Evolutionary conservation across 2,888 invertebrate genomes (phyloP), one percentile per base, ranked within the genome.

Genomic region (Pteria penguin): DNA sequence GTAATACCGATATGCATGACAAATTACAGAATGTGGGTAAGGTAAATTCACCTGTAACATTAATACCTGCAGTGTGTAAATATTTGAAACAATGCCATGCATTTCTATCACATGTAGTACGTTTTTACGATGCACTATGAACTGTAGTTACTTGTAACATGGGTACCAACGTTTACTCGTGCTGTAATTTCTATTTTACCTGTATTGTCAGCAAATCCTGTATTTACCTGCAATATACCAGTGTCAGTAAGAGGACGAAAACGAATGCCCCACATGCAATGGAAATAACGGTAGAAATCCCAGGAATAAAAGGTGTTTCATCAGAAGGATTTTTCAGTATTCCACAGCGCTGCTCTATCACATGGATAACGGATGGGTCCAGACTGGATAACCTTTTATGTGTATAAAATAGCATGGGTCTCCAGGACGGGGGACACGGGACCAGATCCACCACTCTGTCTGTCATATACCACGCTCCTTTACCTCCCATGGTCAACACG

Each of bases 381-480:
- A 72, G 45, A 18, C 33, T 55, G 52, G 26, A 29, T 4, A 24
- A 11, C 18, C 14, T 27, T 8, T 61, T 36, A 5, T 26, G 55
- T 22, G 33, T 26, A 29, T 65, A 72, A 3, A 72, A 32, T 27
- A 72, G 22, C 18, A n/a, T 27, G 4, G 55, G 65, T 3, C 45
- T 65, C 65, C 57, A 72, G 58, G 65, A 31, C 18, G 72, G 72
- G 11, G 72, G 72, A 22, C 72, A 72, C 8, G 72, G 72, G 29
- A 65, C 72, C 8, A 72, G n/a, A 29, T 63, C 26, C 24, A 72
- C 32, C 57, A 45, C 8, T 18, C 11, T 45, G 18, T 45, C 45
- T 45, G 45, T 45, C 8, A 8, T 45, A 18, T 45, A 14, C 45
- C 45, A 45, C 45, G 18, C 8, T 45, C 11, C n/a, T n/a, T n/a